Evolutionary conservation across 2,888 invertebrate species (phyloP).

Genomic region (Meta bourneti): DNA sequence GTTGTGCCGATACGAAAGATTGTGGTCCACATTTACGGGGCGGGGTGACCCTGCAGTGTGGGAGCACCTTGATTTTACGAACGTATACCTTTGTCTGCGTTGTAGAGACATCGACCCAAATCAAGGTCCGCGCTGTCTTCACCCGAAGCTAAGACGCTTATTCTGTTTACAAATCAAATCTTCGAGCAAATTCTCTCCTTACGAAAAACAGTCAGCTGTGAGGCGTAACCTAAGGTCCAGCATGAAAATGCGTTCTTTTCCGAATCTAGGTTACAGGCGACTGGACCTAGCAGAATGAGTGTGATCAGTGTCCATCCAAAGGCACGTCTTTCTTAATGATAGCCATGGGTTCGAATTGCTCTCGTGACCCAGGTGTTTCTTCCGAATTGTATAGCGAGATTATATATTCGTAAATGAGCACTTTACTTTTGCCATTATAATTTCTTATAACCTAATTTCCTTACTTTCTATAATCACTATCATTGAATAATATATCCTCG

Average conservation of each 20-base stretch:
- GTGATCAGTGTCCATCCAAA: neutral
- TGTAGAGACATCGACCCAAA: conserved; percentile 68
- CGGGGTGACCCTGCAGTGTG: conserved; percentile 68
- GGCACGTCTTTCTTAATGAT: too few relatives aligned
- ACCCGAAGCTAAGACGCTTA: neutral
- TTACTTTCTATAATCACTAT: too few relatives aligned
- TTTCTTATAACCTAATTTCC: too few relatives aligned
- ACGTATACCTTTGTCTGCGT: conserved; percentile 48
- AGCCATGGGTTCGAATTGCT: too few relatives aligned
- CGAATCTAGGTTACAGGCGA: neutral
- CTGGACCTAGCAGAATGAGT: neutral
- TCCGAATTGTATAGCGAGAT: too few relatives aligned
- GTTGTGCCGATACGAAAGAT: conserved; percentile 32
- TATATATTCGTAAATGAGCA: too few relatives aligned
- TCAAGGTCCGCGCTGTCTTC: conserved; percentile 58
- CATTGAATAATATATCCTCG: too few relatives aligned
- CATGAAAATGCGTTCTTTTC: neutral
- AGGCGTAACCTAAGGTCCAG: neutral
- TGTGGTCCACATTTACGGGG: conserved; percentile 70
- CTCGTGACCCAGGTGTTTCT: too few relatives aligned
- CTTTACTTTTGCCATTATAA: too few relatives aligned
- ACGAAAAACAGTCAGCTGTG: neutral
- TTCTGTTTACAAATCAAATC: conserved; percentile 43
- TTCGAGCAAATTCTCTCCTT: neutral
- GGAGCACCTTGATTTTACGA: conserved; percentile 60